Conservation (phyloP, 2,797 vertebrate species). For the Cyclopterus lumpus region DNA sequence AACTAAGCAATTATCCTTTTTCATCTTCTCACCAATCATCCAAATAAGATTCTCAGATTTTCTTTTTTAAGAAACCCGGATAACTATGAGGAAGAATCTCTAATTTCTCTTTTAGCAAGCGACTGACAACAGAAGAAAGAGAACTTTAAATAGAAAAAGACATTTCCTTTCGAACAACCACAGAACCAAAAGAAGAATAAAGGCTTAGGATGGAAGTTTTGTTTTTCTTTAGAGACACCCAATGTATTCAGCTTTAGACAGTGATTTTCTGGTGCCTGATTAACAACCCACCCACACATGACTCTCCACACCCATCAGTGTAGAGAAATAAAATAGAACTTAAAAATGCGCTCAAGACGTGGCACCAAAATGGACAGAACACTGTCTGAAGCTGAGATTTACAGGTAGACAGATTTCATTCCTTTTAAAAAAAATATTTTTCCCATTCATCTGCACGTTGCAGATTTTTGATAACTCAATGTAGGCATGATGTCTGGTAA, state of each 20-base stretch:
- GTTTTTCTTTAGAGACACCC: constrained; percentile 23
- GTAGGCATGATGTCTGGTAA: constrained; percentile 69
- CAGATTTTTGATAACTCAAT: constrained; percentile 70
- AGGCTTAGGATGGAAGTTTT: constrained; percentile 33
- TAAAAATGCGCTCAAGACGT: not conserved
- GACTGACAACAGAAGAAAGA: constrained; percentile 47
- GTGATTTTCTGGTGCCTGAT: constrained; percentile 35
- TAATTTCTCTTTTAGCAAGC: constrained; percentile 12
- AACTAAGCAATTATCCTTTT: not conserved
- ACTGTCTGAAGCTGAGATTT: constrained; percentile 28
- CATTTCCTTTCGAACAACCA: constrained; percentile 49
- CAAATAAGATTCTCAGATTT: not conserved
- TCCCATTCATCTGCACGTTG: constrained; percentile 19
- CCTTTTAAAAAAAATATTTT: not conserved
- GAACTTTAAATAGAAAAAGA: constrained; percentile 8
- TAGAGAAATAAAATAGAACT: not conserved
- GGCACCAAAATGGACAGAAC: not conserved
- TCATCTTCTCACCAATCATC: not conserved
- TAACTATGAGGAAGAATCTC: not conserved
- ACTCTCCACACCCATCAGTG: not conserved
- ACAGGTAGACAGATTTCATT: constrained; percentile 1
- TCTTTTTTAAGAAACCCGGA: constrained; percentile 19
- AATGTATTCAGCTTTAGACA: constrained; percentile 55
- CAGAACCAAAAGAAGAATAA: constrained; percentile 42
- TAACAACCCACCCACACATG: constrained; percentile 35